Evolutionary conservation across 2,888 invertebrate species (phyloP).

Genomic region (Caradrina clavipalpis): DNA sequence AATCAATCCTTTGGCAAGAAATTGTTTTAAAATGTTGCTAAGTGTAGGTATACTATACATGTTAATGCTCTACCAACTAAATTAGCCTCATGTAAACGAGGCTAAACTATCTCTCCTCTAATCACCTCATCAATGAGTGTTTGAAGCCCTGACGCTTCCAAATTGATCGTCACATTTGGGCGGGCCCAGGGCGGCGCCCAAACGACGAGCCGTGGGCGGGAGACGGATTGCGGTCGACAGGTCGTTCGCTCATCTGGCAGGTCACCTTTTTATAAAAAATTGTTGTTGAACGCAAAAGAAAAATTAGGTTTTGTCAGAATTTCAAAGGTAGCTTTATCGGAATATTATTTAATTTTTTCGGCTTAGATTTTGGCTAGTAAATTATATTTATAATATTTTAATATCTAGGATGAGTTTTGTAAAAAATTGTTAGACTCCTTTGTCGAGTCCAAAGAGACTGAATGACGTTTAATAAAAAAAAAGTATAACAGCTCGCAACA

Average conservation of each 20-base stretch:
- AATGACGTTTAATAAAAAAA: too few species aligned
- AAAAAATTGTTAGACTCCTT: too few species aligned
- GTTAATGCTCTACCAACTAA: too few species aligned
- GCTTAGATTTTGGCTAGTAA: background rate
- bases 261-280: slow-evolving; percentile 49
- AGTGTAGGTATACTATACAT: too few species aligned
- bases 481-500: background rate
- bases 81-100: background rate
- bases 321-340: background rate
- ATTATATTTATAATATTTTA: too few species aligned
- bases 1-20: too few species aligned
- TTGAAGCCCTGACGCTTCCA: slow-evolving; percentile 23
- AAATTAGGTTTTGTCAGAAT: background rate
- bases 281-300: slow-evolving; percentile 14
- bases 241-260: slow-evolving; percentile 49
- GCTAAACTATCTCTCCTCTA: background rate
- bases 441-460: too few species aligned
- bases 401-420: too few species aligned
- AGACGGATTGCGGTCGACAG: slow-evolving; percentile 68
- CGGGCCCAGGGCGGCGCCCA: slow-evolving; percentile 76
- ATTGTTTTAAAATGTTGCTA: too few species aligned
- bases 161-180: slow-evolving; percentile 64
- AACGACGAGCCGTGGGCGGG: slow-evolving; percentile 75
- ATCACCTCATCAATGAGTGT: slow-evolving; percentile 35
- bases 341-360: background rate